Percentiles rank a stretch among this genome's conserved stretches.
These are phyloP conservation scores for Acromyrmex heyeri DNA, from an alignment of 1,140 invertebrate species.

Conservation along the genomic window DNA sequence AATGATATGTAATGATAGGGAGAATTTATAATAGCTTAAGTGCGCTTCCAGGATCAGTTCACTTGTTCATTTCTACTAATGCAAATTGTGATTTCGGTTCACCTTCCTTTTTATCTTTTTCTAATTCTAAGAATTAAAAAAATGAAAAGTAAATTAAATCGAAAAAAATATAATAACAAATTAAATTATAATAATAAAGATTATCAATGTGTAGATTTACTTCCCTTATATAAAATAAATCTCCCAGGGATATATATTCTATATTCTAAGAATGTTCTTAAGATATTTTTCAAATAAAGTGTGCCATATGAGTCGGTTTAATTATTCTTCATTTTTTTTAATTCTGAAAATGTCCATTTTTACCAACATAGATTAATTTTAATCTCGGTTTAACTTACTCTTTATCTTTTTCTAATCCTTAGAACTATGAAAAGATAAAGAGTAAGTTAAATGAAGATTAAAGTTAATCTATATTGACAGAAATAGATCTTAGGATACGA, in stretches of 20 bases:
- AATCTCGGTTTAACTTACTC: background rate
- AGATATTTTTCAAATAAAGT: too few species aligned
- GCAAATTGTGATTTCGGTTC: background rate
- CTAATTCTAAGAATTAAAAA: too few species aligned
- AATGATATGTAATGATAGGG: slow-evolving; percentile 5
- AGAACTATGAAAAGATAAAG: background rate
- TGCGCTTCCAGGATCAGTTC: background rate
- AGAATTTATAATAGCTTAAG: background rate
- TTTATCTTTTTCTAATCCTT: background rate
- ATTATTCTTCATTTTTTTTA: background rate
- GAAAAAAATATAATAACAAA: background rate
- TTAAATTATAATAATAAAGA: too few species aligned
- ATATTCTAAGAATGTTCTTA: too few species aligned
- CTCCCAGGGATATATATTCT: too few species aligned
- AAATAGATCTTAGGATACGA: too few species aligned
- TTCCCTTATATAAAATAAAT: too few species aligned
- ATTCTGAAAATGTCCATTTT: background rate
- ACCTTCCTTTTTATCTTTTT: background rate
- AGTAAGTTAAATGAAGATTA: background rate
- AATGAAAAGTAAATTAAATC: background rate
- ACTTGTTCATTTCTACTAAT: background rate
- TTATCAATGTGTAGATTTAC: too few species aligned
- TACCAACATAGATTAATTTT: background rate
- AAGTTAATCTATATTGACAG: background rate
- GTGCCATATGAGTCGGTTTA: background rate